Conservation (phyloP, 2,888 invertebrate species). For the Nephrotoma flavescens region DNA sequence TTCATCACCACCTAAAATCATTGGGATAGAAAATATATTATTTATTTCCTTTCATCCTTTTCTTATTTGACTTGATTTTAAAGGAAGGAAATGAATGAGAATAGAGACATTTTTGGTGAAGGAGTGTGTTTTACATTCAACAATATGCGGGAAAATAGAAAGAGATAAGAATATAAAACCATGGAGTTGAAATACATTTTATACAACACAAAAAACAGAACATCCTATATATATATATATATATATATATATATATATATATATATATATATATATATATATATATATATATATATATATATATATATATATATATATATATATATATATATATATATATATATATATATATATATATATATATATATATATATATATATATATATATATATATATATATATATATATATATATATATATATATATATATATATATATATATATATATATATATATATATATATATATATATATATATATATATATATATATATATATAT, state of each 20-base stretch:
- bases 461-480: no score
- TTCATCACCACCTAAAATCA: neutral
- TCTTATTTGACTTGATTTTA: neutral
- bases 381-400: no score
- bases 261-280: neutral
- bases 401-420: no score
- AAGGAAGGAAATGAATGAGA: neutral
- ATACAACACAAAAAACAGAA: neutral
- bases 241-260: no score
- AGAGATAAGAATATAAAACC: neutral
- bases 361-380: no score
- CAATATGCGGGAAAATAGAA: neutral
- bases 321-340: no score
- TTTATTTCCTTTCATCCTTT: neutral
- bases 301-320: no score
- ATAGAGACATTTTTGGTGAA: neutral
- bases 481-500: no score
- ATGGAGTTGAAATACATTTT: neutral
- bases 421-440: no score
- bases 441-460: no score
- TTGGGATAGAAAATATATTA: neutral
- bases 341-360: no score
- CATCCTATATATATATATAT: neutral
- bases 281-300: neutral
- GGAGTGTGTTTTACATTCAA: neutral